These are phyloP conservation scores for Drosophila prosaltans DNA, from an alignment of 1,140 invertebrate species.

Conservation along the genomic window DNA sequence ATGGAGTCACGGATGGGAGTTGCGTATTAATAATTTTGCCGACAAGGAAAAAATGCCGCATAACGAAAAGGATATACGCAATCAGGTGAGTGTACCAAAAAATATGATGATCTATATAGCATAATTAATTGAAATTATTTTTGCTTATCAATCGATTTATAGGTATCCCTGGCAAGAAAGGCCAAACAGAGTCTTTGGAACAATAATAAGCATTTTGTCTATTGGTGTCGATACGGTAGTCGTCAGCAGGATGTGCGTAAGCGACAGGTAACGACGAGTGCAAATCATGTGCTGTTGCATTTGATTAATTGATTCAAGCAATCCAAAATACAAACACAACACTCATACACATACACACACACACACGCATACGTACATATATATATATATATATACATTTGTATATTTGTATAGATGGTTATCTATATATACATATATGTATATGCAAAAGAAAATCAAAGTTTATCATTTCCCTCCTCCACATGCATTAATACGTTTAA, in stretches of 20 bases:
- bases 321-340: constrained; percentile 11
- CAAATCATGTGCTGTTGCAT: constrained; percentile 73
- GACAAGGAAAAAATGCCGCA: constrained; percentile 87
- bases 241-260: constrained; percentile 86
- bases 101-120: too few species aligned
- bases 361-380: not conserved
- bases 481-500: constrained; percentile 54
- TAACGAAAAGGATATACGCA: constrained; percentile 86
- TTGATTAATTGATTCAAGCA: constrained; percentile 74
- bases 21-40: constrained; percentile 88
- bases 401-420: not conserved
- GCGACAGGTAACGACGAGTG: constrained; percentile 85
- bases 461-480: constrained; percentile 7
- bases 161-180: constrained; percentile 81
- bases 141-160: not conserved
- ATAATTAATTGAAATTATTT: too few species aligned
- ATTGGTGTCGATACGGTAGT: constrained; percentile 87
- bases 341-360: constrained; percentile 3
- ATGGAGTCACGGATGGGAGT: constrained; percentile 86
- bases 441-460: constrained; percentile 17
- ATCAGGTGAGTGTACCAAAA: constrained; percentile 84
- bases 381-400: not conserved
- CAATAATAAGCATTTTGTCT: constrained; percentile 88
- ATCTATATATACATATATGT: constrained; percentile 3
- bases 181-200: constrained; percentile 85